Base-by-base conservation (phyloP, 1,140 invertebrate species). In the Tachypleus tridentatus region DNA sequence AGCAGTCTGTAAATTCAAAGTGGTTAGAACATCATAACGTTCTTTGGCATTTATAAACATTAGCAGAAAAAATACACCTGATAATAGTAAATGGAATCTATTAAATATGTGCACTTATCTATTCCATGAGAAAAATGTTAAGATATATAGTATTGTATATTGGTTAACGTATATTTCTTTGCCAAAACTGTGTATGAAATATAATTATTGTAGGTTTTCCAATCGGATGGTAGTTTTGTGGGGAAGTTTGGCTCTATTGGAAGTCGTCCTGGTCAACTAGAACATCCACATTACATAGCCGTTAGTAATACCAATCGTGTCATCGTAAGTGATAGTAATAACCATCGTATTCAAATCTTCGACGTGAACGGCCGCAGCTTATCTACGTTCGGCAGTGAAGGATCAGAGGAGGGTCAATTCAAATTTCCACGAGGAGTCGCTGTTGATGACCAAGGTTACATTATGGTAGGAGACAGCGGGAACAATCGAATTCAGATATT, bases 401-500 rank as follows among this genome's bases (percentile, higher is more conserved):
- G 93, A 5, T 88, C 89, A 48, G 89, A 91, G 69, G 88, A 93
- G 67, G 93, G 93, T 58, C 90, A 97, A 77, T 94, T 97, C 75
- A 97, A 97, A 77, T 95, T 96, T 78, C 94, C 94, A 71, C 87
- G 93, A 74, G 94, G 94, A 69, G 91, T 99, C 61, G 93, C 95
- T 7, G 91, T 98, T 60, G 97, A 99, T 77, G 92, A 96, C 74
- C 89, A 97, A 77, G 96, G 95, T 5, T 97, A 93, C 80, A 95
- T 99, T 72, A 85, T 95, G 67, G 94, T 99, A 5, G 95, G 93
- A 3, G 96, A 99, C 77, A 95, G 91, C 8, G 97, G 97, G 11
- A 99, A 99, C 80, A 98, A 98, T 77, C 84, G 97, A 49, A 92
- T 99, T 70, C 95, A 98, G 79, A 93, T 99, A 68, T 98, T 98